Evolutionary conservation across 2,113 vertebrate genomes (phyloP).

Genomic region (Meles meles): DNA sequence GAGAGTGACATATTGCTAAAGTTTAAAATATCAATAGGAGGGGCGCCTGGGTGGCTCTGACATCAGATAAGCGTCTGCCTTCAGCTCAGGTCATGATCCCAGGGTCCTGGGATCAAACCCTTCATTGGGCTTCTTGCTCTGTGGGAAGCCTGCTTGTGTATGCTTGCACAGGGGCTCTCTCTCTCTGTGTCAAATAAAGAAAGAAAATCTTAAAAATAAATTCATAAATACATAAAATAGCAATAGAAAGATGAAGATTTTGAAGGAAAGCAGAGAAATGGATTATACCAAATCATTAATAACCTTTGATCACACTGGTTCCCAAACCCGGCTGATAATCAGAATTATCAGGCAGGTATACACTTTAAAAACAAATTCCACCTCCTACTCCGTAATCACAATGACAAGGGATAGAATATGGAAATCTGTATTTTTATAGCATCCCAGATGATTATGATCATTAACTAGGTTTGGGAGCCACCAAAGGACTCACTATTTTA

Average conservation of each 20-base stretch:
- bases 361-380: neutral
- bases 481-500: neutral
- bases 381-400: neutral
- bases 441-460: neutral
- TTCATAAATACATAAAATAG: neutral
- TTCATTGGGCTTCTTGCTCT: too few relatives aligned
- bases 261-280: neutral
- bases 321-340: neutral
- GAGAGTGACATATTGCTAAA: neutral
- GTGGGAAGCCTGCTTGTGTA: too few relatives aligned
- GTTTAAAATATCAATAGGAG: neutral
- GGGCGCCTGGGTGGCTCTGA: neutral
- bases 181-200: neutral
- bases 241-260: neutral
- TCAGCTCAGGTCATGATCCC: too few relatives aligned
- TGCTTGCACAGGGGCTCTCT: too few relatives aligned
- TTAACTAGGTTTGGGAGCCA: neutral
- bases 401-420: neutral
- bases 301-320: neutral
- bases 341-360: neutral
- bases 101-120: too few relatives aligned
- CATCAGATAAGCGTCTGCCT: too few relatives aligned
- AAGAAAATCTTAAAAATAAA: neutral
- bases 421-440: neutral
- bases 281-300: neutral